Conservation (phyloP, 2,113 vertebrate genomes). For the Octodon degus region DNA sequence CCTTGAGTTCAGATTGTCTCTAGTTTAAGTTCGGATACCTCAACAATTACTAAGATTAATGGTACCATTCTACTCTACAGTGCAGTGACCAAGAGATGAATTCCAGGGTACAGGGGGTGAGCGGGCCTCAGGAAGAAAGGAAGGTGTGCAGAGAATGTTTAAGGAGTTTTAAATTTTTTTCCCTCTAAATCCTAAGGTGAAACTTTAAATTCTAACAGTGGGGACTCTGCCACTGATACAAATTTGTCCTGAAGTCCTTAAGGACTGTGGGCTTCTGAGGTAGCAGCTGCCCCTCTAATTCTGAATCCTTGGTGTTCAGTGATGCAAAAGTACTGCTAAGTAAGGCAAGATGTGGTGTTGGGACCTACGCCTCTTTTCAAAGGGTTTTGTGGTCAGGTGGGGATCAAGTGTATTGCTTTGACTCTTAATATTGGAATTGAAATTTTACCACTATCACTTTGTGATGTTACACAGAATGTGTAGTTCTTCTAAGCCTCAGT, state of each 20-base stretch:
- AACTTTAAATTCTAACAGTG: background rate
- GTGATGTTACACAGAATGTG: background rate
- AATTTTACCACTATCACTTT: background rate
- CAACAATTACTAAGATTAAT: background rate
- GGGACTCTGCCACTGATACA: background rate
- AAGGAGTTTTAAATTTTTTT: conserved; percentile 10
- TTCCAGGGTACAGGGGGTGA: background rate
- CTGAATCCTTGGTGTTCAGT: background rate
- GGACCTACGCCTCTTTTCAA: background rate
- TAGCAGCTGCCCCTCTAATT: background rate
- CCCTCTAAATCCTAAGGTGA: conserved; percentile 29
- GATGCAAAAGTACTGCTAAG: background rate
- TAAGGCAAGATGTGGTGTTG: background rate
- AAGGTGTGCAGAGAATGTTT: background rate
- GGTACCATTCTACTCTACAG: background rate
- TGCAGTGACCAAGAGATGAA: background rate
- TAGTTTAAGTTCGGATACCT: conserved; percentile 20
- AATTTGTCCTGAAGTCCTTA: background rate
- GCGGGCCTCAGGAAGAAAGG: background rate
- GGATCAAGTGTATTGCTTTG: background rate
- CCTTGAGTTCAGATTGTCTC: background rate
- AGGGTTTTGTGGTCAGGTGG: background rate
- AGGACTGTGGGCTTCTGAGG: background rate
- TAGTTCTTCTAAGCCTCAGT: conserved; percentile 38
- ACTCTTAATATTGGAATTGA: background rate